Base-by-base conservation (phyloP, 1,140 invertebrate species). In the Tetramorium alpestre region DNA sequence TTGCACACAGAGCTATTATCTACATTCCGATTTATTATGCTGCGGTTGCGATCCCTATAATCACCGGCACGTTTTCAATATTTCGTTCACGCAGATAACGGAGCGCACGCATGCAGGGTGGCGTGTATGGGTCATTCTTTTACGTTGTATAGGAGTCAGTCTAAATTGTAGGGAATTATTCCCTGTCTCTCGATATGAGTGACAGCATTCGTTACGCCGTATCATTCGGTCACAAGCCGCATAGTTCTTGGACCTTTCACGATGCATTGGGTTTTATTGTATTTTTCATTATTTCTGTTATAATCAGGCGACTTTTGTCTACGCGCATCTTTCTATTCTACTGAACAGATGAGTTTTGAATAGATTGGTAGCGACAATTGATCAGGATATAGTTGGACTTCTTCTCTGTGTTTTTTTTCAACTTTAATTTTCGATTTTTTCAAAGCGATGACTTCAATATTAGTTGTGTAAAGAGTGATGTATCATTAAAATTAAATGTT, bases 291-390 rank as follows among this genome's bases (percentile, higher is more conserved):
- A 33, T 33, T 33, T 33, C 33, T 49, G 16, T 60, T 78, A 64
- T 56, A 44, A 28, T 38, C 54, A 75, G 69, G n/a, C 70, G 76
- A 88, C 72, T 86, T 81, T 88, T 85, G 76, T 89, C 67, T 44
- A 60, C 38, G 78, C 44, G 47, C 47, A 77, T 22, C 25, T 73
- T 47, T 18, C 60, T 33, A 33, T 33, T 44, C 38, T 11, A 72
- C n/a, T 33, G 28, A 44, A 22, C 3, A 25, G 58, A 70, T 25
- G 60, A 58, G 7, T 73, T 73, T 82, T 0, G 11, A 67, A 54
- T 11, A 25, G 3, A 58, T 49, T 11, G 56, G 44, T 64, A 64
- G 47, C 41, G 16, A 38, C 38, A 8, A 25, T 54, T 54, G 7
- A 5, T 4, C 33, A n/a, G 64, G 22, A 56, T 54, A 38, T 69